Evolutionary conservation across 2,888 invertebrate species (phyloP), one percentile per base, ranked within the genome.

Genomic region (Siphlonurus alternatus): DNA sequence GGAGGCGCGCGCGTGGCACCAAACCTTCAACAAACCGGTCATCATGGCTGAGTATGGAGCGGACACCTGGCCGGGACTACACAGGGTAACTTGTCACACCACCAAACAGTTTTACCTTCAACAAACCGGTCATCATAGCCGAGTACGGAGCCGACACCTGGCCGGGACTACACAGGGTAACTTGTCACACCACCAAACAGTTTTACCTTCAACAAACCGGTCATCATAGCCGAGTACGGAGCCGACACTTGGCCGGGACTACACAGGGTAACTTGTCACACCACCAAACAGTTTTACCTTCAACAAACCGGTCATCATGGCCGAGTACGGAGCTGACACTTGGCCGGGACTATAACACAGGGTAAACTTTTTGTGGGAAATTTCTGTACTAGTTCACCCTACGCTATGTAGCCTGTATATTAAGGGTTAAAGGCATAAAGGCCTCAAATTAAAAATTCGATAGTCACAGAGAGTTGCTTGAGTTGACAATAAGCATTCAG

Each of bases 101-200:
- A n/a, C 71, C 66, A 65, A n/a, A n/a, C n/a, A n/a, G n/a, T n/a
- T n/a, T n/a, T n/a, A 73, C 71, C 2, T 79, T 75, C 70, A 71
- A 75, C n/a, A 80, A 79, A 68, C 81, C 83, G 1, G 73, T 84
- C n/a, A 75, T 84, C 64, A 72, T 83, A 15, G 79, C 81, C 5
- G 84, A 84, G 70, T 84, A 83, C 71, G 83, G 83, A 2, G 83
- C 82, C 2, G 84, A 81, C 66, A 77, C 82, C 2, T 70, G 83
- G 1, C 68, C 78, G 2, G 83, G 83, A 2, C 71, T 81, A 38
- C 82, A 82, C 70, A 75, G 73, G 71, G 81, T 80, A 69, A n/a
- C n/a, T n/a, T n/a, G n/a, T n/a, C n/a, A n/a, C n/a, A n/a, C n/a
- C n/a, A n/a, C n/a, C n/a, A n/a, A n/a, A n/a, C n/a, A n/a, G n/a